Percentiles rank a stretch among this genome's conserved stretches.
Evolutionary conservation across 1,140 invertebrate species (phyloP).

Genomic region (Steinernema khuongi): DNA sequence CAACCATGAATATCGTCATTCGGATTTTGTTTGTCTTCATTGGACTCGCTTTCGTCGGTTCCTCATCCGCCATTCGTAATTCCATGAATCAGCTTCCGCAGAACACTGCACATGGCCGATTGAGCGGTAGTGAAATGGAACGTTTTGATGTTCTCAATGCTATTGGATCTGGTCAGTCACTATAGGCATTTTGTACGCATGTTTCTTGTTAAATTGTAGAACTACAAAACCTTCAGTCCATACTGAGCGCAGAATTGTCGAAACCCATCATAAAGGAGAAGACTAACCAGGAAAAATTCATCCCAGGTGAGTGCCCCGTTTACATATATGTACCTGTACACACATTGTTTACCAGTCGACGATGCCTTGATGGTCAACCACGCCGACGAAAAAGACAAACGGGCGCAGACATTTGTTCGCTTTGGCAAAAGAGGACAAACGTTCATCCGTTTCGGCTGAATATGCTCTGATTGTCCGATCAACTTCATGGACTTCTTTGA

Average conservation of each 20-base stretch:
- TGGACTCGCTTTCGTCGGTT: background rate
- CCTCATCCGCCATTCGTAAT: background rate
- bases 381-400: slow-evolving; percentile 19
- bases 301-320: background rate
- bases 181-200: background rate
- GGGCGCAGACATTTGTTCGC: slow-evolving; percentile 51
- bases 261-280: too few relatives aligned
- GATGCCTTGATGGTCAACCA: background rate
- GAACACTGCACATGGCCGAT: too few relatives aligned
- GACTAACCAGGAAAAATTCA: too few relatives aligned
- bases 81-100: slow-evolving; percentile 2
- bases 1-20: background rate
- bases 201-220: background rate
- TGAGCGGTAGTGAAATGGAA: too few relatives aligned
- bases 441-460: slow-evolving; percentile 37
- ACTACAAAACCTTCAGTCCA: background rate
- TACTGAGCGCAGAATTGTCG: too few relatives aligned
- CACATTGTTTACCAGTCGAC: background rate
- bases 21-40: background rate
- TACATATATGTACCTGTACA: background rate
- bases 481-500: background rate
- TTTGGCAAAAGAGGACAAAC: slow-evolving; percentile 49
- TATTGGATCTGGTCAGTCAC: too few relatives aligned
- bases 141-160: too few relatives aligned
- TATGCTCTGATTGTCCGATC: background rate